Percentiles rank a stretch among this genome's conserved stretches.
Conservation (phyloP, 2,888 invertebrate genomes). For the Drosophila suboccidentalis region DNA sequence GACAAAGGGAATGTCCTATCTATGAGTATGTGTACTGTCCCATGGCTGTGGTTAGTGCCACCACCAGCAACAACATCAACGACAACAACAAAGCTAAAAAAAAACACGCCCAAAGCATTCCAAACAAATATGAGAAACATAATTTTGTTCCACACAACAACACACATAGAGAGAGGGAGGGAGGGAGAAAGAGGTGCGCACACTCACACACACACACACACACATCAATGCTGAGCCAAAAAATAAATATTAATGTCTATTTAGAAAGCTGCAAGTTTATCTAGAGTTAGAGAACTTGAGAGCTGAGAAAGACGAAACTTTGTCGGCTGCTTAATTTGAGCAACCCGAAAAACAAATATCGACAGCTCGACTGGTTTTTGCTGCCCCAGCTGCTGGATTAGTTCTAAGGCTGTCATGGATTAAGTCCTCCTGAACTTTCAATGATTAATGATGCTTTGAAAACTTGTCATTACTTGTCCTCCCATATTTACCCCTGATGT, state of each 20-base stretch:
- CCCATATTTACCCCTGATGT: background rate
- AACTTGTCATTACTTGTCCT: slow-evolving; percentile 62
- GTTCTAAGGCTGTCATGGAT: slow-evolving; percentile 61
- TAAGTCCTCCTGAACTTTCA: slow-evolving; percentile 71
- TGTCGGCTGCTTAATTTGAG: slow-evolving; percentile 70
- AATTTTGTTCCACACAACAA: slow-evolving; percentile 47
- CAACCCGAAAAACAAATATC: slow-evolving; percentile 72
- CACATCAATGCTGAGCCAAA: slow-evolving; percentile 12
- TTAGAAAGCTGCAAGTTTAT: slow-evolving; percentile 42
- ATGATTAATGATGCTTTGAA: slow-evolving; percentile 78
- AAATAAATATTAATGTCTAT: slow-evolving; percentile 43
- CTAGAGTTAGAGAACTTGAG: background rate
- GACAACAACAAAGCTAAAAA: slow-evolving; percentile 5
- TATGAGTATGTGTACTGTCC: slow-evolving; percentile 39
- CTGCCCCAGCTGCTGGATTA: slow-evolving; percentile 34
- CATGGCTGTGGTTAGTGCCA: slow-evolving; percentile 30
- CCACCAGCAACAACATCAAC: slow-evolving; percentile 21
- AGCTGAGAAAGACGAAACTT: slow-evolving; percentile 41
- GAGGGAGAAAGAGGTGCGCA: slow-evolving; percentile 1
- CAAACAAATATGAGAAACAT: slow-evolving; percentile 79
- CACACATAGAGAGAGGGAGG: slow-evolving; percentile 8
- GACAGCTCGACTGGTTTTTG: slow-evolving; percentile 54
- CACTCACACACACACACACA: slow-evolving; percentile 11
- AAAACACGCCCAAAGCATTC: slow-evolving; percentile 68
- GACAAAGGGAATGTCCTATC: slow-evolving; percentile 72